Base-by-base conservation (phyloP, 2,113 vertebrate genomes). In the Tinamus guttatus region DNA sequence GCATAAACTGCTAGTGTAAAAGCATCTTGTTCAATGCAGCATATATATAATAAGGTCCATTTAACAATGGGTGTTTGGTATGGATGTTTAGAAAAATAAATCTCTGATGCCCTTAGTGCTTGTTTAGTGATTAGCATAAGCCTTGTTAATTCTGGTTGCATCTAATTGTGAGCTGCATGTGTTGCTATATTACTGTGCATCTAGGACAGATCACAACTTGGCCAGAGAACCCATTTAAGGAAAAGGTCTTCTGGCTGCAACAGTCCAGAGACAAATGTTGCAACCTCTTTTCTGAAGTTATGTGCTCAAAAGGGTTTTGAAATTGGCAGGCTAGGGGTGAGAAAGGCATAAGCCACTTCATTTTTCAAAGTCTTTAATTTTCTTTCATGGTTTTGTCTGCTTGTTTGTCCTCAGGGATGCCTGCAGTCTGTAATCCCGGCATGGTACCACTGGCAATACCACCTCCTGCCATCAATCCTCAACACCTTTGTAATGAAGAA, bases 341-440 rank as follows among this genome's bases (percentile, higher is more conserved):
- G 28, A 2, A 3, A 87, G 27, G 38, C 17, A 24, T 65, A 36
- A 73, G 27, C 40, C 5, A 2, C 75, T 91, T 85, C 75, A 1
- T 58, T 13, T 86, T 40, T 87, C 47, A 79, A 13, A 69, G 58
- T 75, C 3, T 25, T 47, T 38, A 10, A 3, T 30, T 28, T 1
- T 2, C 8, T 2, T 34, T 91, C 27, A 92, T 43, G 18, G 7
- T 52, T 54, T 65, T 74, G 24, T 92, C 89, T 81, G 87, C 41
- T 68, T 40, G 84, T 77, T 69, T 54, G 38, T 49, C 75, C 82
- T 22, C 88, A 99, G 99, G 99, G 20, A 98, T 99, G 95, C 99
- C 99, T 13, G 95, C 98, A 1, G 98, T 99, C 41, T 99, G 99
- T 87, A 98, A 99, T 95, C 98, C 99, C 11, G 98, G 99, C 69